phyloP scores from a whole-genome alignment of 1,140 invertebrate genomes.

The Oreohelix idahoensis region DNA sequence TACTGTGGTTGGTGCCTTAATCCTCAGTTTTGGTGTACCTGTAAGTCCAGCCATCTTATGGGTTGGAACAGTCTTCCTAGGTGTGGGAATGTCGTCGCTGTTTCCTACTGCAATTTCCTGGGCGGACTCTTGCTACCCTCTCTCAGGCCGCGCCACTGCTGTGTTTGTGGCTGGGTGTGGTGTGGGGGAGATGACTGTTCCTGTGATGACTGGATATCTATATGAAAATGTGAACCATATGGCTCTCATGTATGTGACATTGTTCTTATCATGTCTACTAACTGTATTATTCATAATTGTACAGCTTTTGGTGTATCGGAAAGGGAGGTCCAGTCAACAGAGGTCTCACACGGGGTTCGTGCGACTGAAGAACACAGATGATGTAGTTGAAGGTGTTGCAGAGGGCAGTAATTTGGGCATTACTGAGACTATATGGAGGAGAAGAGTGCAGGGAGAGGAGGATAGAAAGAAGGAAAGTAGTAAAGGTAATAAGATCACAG shows the following conservation, averaged over 20 bases:
- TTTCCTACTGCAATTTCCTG: constrained; percentile 75
- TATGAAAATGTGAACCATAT: constrained; percentile 64
- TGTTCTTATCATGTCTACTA: constrained; percentile 57
- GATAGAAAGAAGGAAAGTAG: background rate
- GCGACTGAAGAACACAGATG: constrained; percentile 34
- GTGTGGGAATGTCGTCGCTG: constrained; percentile 75
- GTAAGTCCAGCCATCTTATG: constrained; percentile 57
- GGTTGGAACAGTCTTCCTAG: constrained; percentile 65
- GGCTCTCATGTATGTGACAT: constrained; percentile 70
- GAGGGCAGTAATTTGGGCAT: constrained; percentile 2
- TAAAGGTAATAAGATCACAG: background rate
- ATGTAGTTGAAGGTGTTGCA: constrained; percentile 22
- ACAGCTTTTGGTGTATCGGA: constrained; percentile 59
- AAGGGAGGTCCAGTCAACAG: background rate
- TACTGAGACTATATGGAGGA: constrained; percentile 21
- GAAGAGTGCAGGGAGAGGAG: background rate
- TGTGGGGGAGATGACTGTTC: constrained; percentile 74
- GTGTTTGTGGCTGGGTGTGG: constrained; percentile 74
- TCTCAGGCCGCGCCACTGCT: constrained; percentile 74
- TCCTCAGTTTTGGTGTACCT: constrained; percentile 69
- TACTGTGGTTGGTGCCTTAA: constrained; percentile 67
- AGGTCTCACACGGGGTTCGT: constrained; percentile 42
- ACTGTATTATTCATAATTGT: constrained; percentile 60
- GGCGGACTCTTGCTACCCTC: constrained; percentile 74
- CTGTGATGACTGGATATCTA: constrained; percentile 67